Conservation (phyloP, 1,140 invertebrate genomes). For the Potamilus streckersoni region DNA sequence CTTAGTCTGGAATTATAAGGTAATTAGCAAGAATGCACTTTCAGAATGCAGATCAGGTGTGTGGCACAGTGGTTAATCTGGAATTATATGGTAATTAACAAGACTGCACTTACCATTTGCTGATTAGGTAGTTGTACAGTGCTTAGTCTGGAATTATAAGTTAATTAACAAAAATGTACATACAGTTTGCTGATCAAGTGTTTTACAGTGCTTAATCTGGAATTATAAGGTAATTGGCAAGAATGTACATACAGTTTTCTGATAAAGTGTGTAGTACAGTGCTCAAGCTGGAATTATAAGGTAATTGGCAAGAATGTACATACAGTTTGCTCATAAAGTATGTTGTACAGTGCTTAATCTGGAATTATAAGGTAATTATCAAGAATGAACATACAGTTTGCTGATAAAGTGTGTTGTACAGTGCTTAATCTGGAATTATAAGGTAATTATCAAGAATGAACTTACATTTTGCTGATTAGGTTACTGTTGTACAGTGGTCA, state of each 20-base stretch:
- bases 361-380: conserved; percentile 64
- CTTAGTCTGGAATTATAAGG: no score
- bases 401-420: conserved; percentile 76
- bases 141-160: no score
- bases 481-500: conserved; percentile 12
- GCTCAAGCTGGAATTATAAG: conserved; percentile 66
- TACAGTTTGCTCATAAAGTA: conserved; percentile 69
- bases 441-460: no score
- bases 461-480: conserved; percentile 52
- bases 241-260: conserved; percentile 74
- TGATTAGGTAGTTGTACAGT: conserved; percentile 51
- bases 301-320: no score
- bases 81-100: conserved; percentile 58
- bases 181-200: conserved; percentile 77
- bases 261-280: conserved; percentile 75
- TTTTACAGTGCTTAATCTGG: conserved; percentile 68
- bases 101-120: conserved; percentile 73
- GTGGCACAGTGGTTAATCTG: not conserved
- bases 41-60: conserved; percentile 69
- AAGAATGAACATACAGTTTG: conserved; percentile 74
- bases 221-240: conserved; percentile 61
- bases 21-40: conserved; percentile 72
- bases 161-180: conserved; percentile 72
- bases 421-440: conserved; percentile 66
- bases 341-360: conserved; percentile 69